Evolutionary conservation across 2,888 invertebrate species (phyloP), one percentile per base, ranked within the genome.

Genomic region (Eudemis profundana): DNA sequence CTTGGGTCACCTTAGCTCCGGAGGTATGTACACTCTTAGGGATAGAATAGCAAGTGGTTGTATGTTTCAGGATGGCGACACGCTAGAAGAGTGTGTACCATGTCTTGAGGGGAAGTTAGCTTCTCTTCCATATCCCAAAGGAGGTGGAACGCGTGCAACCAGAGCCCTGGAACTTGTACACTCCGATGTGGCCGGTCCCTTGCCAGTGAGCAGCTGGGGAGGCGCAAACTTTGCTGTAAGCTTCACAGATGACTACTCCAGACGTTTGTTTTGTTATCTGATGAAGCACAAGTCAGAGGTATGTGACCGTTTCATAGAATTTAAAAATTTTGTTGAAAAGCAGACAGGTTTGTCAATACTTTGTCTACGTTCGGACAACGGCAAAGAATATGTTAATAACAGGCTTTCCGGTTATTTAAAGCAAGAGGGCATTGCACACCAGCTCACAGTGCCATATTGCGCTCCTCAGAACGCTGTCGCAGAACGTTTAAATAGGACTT

Each of bases 161-260:
- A n/a, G n/a, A n/a, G n/a, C n/a, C n/a, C n/a, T n/a, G n/a, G n/a
- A n/a, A n/a, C n/a, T n/a, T n/a, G n/a, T n/a, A n/a, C n/a, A n/a
- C n/a, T n/a, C n/a, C n/a, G n/a, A n/a, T n/a, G n/a, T n/a, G n/a
- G n/a, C n/a, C n/a, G n/a, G n/a, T n/a, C n/a, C n/a, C n/a, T n/a
- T 23, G 23, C 3, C 23, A 4, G 23, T 4, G 23, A 10, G 8
- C 23, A 53, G 53, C 21, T 53, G 53, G 53, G 14, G 38, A 23
- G 53, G 27, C 14, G 38, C 38, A 14, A 19, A 40, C 21, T 53
- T 40, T n/a, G 21, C 40, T 7, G 21, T 53, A 38, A 53, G 38
- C 8, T 10, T 53, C 23, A 53, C 53, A 21, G 53, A 53, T 40
- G 53, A 53, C 14, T 53, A 14, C 21, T 53, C 53, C 2, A 38